These are phyloP conservation scores for Nebria brevicollis DNA, from an alignment of 2,888 invertebrate species.

Conservation along the genomic window DNA sequence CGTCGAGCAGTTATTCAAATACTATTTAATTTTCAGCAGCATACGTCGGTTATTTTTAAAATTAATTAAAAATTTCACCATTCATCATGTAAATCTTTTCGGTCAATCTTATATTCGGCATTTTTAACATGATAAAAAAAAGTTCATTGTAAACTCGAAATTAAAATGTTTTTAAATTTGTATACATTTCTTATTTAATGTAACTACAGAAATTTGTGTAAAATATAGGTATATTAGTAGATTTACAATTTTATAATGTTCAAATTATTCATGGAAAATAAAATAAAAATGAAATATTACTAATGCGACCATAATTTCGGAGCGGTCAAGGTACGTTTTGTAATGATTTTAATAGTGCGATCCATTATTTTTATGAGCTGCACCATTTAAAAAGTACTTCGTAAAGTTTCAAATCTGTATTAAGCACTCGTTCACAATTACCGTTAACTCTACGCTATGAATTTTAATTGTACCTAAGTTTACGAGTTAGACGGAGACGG, in stretches of 20 bases:
- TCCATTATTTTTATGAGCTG: conserved; percentile 1
- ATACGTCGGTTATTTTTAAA: too few species aligned
- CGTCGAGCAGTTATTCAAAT: too few species aligned
- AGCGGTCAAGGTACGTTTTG: neutral
- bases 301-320: neutral
- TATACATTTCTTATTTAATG: too few species aligned
- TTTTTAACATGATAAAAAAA: too few species aligned
- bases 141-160: too few species aligned
- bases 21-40: too few species aligned
- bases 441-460: neutral
- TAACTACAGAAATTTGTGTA: neutral
- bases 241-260: neutral
- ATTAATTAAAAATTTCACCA: too few species aligned
- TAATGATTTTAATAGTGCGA: neutral
- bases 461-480: neutral
- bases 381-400: neutral
- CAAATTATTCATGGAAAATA: neutral
- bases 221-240: neutral
- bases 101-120: too few species aligned
- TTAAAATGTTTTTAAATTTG: too few species aligned
- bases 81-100: too few species aligned
- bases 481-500: neutral
- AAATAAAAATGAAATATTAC: neutral
- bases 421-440: neutral
- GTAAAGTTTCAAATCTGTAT: conserved; percentile 1